phyloP scores from a whole-genome alignment of 1,140 invertebrate species.

The Melanaphis sacchari region DNA sequence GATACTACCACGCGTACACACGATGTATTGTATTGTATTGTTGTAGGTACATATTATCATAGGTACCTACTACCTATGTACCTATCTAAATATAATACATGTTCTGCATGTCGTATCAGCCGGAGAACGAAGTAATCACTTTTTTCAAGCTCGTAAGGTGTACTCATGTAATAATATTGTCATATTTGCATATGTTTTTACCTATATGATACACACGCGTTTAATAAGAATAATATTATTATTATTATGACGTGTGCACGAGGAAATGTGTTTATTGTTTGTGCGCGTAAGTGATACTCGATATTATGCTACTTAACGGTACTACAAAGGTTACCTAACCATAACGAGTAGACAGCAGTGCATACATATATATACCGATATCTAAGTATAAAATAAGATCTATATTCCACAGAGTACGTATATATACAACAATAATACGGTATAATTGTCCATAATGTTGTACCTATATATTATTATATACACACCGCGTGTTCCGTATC shows the following conservation, averaged over 20 bases:
- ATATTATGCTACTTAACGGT: constrained; percentile 36
- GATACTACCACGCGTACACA: not conserved
- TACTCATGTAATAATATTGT: not conserved
- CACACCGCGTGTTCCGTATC: constrained; percentile 1
- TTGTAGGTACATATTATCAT: not conserved
- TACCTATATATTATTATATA: constrained; percentile 4
- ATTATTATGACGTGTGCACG: not conserved
- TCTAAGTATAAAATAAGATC: not conserved
- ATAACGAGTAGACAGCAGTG: constrained; percentile 34
- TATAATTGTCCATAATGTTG: constrained; percentile 27
- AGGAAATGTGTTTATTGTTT: constrained; percentile 23
- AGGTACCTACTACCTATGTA: not conserved
- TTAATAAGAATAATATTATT: not conserved
- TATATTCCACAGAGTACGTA: not conserved
- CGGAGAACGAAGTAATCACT: not conserved
- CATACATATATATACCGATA: not conserved
- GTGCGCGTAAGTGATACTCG: not conserved
- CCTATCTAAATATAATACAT: not conserved
- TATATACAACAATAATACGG: constrained; percentile 13
- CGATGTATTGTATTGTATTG: not conserved
- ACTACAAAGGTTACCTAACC: constrained; percentile 42
- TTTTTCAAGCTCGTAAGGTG: not conserved
- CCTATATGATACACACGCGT: not conserved
- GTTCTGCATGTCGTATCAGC: not conserved
- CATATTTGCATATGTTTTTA: not conserved